Conservation (phyloP, 2,113 vertebrate genomes). For the Megalops atlanticus region DNA sequence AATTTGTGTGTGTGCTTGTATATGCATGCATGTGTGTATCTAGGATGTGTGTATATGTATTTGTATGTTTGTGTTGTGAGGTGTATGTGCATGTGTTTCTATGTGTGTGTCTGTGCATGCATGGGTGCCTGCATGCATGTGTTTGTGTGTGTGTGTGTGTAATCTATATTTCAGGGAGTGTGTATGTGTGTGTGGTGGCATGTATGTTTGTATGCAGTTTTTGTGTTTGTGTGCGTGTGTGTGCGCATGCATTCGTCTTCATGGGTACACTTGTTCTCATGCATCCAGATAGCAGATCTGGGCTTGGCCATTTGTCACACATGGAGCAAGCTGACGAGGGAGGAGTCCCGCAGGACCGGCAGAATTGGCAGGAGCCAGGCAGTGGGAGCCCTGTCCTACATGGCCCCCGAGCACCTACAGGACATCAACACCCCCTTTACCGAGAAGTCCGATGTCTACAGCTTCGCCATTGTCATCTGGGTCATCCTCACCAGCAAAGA, state of each 20-base stretch:
- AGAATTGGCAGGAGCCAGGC: constrained; percentile 44
- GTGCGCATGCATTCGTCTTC: too few species aligned
- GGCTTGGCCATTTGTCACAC: constrained; percentile 83
- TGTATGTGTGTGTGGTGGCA: background rate
- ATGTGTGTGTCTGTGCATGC: background rate
- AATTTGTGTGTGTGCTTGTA: background rate
- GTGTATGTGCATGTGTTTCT: background rate
- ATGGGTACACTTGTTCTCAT: background rate
- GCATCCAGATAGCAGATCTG: constrained; percentile 95
- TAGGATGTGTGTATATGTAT: background rate
- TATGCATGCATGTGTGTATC: background rate
- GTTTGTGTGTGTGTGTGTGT: background rate
- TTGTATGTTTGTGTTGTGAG: background rate
- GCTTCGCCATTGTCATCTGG: constrained; percentile 92
- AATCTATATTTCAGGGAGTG: background rate
- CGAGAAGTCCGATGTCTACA: constrained; percentile 93
- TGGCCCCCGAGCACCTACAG: constrained; percentile 88
- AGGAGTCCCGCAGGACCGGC: constrained; percentile 74
- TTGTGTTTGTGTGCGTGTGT: background rate
- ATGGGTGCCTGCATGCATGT: background rate
- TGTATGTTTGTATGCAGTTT: background rate
- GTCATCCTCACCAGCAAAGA: constrained; percentile 83
- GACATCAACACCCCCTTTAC: constrained; percentile 72
- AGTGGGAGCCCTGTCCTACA: constrained; percentile 86
- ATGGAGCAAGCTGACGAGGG: constrained; percentile 87